Percentiles rank a stretch among this genome's conserved stretches.
Evolutionary conservation across 2,797 vertebrate genomes (phyloP).

Genomic region (Rachycentron canadum): DNA sequence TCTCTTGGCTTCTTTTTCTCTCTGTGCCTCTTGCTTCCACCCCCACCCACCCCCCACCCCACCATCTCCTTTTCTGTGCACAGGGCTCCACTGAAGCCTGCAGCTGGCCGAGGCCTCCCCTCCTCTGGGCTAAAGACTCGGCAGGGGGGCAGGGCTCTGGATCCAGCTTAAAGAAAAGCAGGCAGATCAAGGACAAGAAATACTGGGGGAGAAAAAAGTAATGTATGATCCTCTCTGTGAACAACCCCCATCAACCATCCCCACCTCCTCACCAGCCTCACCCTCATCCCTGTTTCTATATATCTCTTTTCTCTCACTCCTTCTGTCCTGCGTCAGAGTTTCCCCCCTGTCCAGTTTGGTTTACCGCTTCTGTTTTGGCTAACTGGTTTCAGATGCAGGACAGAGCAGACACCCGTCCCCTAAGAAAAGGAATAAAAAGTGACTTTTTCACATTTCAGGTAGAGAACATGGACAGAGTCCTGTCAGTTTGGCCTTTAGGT

Average conservation of each 20-base stretch:
- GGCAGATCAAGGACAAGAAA: conserved; percentile 83
- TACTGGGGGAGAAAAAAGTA: conserved; percentile 71
- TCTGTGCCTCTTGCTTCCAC: conserved; percentile 51
- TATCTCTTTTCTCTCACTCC: conserved; percentile 34
- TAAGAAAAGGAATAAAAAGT: conserved; percentile 36
- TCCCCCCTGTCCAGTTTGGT: conserved; percentile 43
- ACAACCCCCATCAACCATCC: conserved; percentile 62
- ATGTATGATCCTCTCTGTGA: conserved; percentile 77
- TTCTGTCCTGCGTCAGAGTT: not conserved
- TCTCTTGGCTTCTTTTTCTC: conserved; percentile 57
- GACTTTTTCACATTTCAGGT: conserved; percentile 46
- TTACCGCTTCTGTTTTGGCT: conserved; percentile 51
- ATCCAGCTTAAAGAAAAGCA: conserved; percentile 83
- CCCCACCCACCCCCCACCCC: not conserved
- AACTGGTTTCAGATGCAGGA: conserved; percentile 74
- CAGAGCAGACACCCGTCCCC: conserved; percentile 20
- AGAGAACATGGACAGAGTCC: not conserved
- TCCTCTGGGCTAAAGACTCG: conserved; percentile 75
- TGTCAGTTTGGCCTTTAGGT: conserved; percentile 6
- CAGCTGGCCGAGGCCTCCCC: conserved; percentile 79
- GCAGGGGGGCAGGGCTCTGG: conserved; percentile 81
- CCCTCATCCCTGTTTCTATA: conserved; percentile 43
- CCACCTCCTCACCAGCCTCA: conserved; percentile 53
- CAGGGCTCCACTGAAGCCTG: conserved; percentile 66
- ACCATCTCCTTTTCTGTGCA: conserved; percentile 36